phyloP scores from a whole-genome alignment of 1,140 invertebrate genomes.

The Periplaneta americana region DNA sequence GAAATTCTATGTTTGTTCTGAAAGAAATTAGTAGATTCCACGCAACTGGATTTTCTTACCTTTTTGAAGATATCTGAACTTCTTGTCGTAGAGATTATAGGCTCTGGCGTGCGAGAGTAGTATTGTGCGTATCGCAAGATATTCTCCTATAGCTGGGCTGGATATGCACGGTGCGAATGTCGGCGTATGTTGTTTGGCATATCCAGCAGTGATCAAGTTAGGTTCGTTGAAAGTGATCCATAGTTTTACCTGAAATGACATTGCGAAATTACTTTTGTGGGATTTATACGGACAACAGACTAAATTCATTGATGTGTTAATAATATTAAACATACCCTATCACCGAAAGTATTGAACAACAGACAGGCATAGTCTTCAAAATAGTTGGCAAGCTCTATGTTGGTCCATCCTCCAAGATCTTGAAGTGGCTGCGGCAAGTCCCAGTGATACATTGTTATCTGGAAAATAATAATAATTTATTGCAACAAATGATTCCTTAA shows the following conservation, averaged over 20 bases:
- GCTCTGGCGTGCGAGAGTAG: conserved; percentile 57
- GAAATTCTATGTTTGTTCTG: too few relatives aligned
- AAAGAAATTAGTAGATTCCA: too few relatives aligned
- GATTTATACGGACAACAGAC: too few relatives aligned
- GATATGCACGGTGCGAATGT: conserved; percentile 35
- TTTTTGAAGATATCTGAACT: conserved; percentile 50
- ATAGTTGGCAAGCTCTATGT: conserved; percentile 48
- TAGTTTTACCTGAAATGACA: conserved; percentile 34
- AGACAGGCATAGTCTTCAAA: conserved; percentile 55
- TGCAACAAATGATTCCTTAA: too few relatives aligned
- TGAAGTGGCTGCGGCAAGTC: too few relatives aligned
- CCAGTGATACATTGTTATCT: too few relatives aligned
- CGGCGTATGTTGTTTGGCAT: conserved; percentile 30
- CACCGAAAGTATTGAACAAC: conserved; percentile 50
- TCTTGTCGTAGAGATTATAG: conserved; percentile 56
- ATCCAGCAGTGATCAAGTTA: conserved; percentile 25
- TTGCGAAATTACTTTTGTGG: too few relatives aligned
- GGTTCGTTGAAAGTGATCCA: conserved; percentile 46
- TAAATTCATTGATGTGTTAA: too few relatives aligned
- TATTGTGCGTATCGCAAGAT: conserved; percentile 51
- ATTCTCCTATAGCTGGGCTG: conserved; percentile 41
- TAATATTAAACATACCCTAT: conserved; percentile 44
- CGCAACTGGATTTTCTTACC: too few relatives aligned
- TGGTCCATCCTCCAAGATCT: conserved; percentile 61
- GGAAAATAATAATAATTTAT: too few relatives aligned